phyloP scores from a whole-genome alignment of 2,113 vertebrate genomes.

The Halcyon malimbica region DNA sequence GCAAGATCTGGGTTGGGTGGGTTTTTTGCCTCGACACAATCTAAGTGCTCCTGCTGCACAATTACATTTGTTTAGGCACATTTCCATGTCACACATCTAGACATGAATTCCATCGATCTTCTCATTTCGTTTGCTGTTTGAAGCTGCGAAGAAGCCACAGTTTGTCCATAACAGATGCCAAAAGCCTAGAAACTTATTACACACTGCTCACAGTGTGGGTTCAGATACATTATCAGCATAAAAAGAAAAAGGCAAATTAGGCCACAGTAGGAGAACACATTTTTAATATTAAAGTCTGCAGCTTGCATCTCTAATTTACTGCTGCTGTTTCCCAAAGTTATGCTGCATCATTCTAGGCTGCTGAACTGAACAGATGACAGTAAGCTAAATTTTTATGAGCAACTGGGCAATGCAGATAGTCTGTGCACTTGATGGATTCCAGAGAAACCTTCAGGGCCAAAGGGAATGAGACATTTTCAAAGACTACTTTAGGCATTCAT shows the following conservation, averaged over 20 bases:
- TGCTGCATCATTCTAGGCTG: background rate
- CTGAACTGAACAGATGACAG: conserved; percentile 5
- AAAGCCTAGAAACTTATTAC: conserved; percentile 60
- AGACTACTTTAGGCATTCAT: background rate
- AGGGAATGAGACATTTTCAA: background rate
- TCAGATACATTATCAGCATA: conserved; percentile 65
- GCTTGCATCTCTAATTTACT: conserved; percentile 56
- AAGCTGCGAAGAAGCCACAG: conserved; percentile 51
- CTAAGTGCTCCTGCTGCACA: conserved; percentile 29
- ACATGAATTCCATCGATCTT: conserved; percentile 17
- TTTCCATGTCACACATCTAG: conserved; percentile 53
- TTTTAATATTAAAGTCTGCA: conserved; percentile 61
- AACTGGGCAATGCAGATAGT: background rate
- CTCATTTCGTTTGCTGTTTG: conserved; percentile 67
- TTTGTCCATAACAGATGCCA: conserved; percentile 60
- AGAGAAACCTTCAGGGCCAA: background rate
- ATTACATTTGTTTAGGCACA: conserved; percentile 48
- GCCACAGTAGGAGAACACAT: conserved; percentile 61
- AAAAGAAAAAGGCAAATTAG: conserved; percentile 70
- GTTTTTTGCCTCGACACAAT: conserved; percentile 16
- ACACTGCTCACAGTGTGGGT: conserved; percentile 53
- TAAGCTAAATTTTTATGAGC: background rate
- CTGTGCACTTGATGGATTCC: background rate
- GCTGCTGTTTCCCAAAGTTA: conserved; percentile 35
- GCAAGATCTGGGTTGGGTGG: background rate